Evolutionary conservation across 2,113 vertebrate genomes (phyloP), one percentile per base, ranked within the genome.

Genomic region (Motacilla alba): DNA sequence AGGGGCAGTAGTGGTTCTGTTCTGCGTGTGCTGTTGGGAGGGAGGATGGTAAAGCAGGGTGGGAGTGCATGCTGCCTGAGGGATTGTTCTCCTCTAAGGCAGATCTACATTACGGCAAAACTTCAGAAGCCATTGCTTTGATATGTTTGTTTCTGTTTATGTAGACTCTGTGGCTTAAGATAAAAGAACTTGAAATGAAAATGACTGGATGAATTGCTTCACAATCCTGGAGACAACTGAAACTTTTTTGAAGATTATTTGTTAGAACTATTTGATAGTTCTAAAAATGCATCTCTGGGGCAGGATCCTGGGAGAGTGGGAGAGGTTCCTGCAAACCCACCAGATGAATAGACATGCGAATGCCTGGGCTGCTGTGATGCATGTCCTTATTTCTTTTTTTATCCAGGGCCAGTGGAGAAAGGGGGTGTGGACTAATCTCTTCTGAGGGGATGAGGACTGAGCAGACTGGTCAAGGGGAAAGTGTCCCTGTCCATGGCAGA

Each of bases 221-320:
- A 11, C n/a, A 59, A 27, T 60, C 87, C 70, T 69, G n/a, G 53
- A 73, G 60, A 21, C 13, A 4, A 15, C 43, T 2, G 4, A 53
- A 56, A 78, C 21, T 44, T 83, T 35, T 59, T 26, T 52, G 60
- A 56, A 23, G 66, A 22, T 64, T 18, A 5, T n/a, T 47, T 30
- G 31, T 35, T 56, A 37, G 47, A 43, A 20, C 26, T 56, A 7
- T 77, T 43, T 26, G 7, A 8, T 24, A 39, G 28, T 19, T 58
- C 26, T 73, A 49, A 31, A 76, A 62, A 26, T 8, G 22, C 8
- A 12, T 12, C 4, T 1, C 0, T 23, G 0, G 5, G 15, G 22
- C 44, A 84, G 66, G 47, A 13, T 74, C 4, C 60, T 3, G 55
- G 31, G 55, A 56, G 55, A 12, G 5, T 43, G 19, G 28, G 62